Evolutionary conservation across 2,888 invertebrate genomes (phyloP).

Genomic region (Spicauda simplicius): DNA sequence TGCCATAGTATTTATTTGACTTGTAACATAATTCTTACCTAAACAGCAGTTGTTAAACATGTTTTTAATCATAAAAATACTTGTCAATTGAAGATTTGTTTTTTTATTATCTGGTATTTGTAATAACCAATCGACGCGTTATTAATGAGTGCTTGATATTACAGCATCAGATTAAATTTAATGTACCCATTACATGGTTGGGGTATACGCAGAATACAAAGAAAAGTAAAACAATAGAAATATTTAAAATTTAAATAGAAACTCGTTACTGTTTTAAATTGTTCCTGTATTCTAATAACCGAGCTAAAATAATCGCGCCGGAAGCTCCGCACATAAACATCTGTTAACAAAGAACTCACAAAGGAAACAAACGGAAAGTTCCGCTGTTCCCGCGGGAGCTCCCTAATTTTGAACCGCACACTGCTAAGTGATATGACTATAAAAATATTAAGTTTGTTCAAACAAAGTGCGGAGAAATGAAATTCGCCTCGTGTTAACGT

Average conservation of each 20-base stretch:
- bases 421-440: conserved; percentile 1
- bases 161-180: neutral
- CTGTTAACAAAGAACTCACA: conserved; percentile 18
- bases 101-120: too few relatives aligned
- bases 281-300: conserved; percentile 6
- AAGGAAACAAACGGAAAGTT: conserved; percentile 16
- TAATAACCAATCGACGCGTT: too few relatives aligned
- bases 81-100: too few relatives aligned
- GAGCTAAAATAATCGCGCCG: neutral
- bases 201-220: neutral
- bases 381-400: neutral
- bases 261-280: conserved; percentile 12
- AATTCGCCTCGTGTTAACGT: neutral
- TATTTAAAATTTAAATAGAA: neutral
- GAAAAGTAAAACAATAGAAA: neutral
- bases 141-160: too few relatives aligned
- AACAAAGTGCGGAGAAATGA: neutral
- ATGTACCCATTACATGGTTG: neutral
- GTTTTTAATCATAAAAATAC: too few relatives aligned
- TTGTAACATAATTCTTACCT: too few relatives aligned
- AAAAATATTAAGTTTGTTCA: neutral
- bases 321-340: conserved; percentile 9
- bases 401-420: neutral
- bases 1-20: too few relatives aligned
- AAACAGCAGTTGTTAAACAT: too few relatives aligned